Evolutionary conservation across 2,888 invertebrate genomes (phyloP).

Genomic region (Tipula vernalis): DNA sequence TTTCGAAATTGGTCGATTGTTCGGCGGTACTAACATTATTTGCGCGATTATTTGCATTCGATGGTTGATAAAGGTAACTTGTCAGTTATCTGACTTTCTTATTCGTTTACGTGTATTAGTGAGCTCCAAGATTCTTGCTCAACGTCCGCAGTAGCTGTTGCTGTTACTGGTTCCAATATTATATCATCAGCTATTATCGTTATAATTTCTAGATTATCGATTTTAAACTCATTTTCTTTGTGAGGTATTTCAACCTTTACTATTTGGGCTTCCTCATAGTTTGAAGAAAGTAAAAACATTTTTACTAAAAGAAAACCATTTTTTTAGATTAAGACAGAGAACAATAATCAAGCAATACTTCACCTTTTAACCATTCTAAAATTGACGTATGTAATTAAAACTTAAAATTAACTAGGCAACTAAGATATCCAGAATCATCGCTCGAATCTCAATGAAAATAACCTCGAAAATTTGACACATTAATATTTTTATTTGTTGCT

Average conservation of each 20-base stretch:
- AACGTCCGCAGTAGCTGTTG: background rate
- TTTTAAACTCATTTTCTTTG: background rate
- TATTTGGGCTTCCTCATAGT: background rate
- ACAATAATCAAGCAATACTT: no score
- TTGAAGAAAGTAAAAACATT: background rate
- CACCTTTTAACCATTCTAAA: no score
- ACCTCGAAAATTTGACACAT: no score
- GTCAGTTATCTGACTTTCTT: background rate
- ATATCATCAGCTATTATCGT: background rate
- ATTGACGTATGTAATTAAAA: no score
- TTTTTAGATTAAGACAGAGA: no score
- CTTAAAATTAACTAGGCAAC: no score
- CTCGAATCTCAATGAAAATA: no score
- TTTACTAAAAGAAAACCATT: background rate
- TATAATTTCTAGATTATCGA: background rate
- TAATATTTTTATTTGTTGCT: no score
- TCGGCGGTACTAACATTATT: background rate
- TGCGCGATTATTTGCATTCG: background rate
- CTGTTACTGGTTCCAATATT: background rate
- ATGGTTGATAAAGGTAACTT: no score
- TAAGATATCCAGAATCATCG: no score
- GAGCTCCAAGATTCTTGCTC: no score
- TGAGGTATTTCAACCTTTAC: background rate
- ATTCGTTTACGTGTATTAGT: background rate
- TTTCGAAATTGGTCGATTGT: background rate